phyloP scores from a whole-genome alignment of 2,113 vertebrate species.

The Barbus barbus region DNA sequence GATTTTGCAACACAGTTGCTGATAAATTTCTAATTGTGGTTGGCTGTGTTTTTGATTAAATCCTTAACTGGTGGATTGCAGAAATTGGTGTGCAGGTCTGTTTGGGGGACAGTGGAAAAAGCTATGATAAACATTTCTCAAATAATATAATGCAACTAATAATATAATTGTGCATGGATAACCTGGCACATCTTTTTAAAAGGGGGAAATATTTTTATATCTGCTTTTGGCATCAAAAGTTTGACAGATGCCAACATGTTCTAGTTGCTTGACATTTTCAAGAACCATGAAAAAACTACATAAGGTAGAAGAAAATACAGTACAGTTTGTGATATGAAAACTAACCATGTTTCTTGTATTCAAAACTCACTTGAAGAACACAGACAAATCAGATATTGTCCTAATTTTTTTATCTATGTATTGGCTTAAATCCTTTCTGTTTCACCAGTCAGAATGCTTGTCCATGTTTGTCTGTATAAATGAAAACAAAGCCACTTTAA shows the following conservation, averaged over 20 bases:
- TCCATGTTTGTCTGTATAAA: not conserved
- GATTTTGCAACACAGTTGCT: too few relatives aligned
- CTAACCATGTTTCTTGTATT: too few relatives aligned
- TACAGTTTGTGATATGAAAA: too few relatives aligned
- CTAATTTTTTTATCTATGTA: too few relatives aligned
- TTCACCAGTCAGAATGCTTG: not conserved
- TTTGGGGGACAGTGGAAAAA: not conserved
- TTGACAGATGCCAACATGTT: not conserved
- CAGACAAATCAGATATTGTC: too few relatives aligned
- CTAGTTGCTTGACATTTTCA: not conserved
- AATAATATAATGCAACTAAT: not conserved
- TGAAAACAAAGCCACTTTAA: not conserved
- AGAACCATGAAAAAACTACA: not conserved
- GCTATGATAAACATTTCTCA: not conserved
- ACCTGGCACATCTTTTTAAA: not conserved
- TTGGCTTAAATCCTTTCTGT: not conserved
- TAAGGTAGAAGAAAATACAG: not conserved
- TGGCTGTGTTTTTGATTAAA: too few relatives aligned
- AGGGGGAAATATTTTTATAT: not conserved
- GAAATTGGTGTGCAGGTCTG: not conserved
- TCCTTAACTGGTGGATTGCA: too few relatives aligned
- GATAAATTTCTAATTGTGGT: too few relatives aligned
- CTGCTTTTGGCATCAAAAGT: not conserved
- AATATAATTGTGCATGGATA: not conserved
- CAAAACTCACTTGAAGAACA: too few relatives aligned